Conservation (phyloP, 2,888 invertebrate species). For the Eupithecia vulgata region DNA sequence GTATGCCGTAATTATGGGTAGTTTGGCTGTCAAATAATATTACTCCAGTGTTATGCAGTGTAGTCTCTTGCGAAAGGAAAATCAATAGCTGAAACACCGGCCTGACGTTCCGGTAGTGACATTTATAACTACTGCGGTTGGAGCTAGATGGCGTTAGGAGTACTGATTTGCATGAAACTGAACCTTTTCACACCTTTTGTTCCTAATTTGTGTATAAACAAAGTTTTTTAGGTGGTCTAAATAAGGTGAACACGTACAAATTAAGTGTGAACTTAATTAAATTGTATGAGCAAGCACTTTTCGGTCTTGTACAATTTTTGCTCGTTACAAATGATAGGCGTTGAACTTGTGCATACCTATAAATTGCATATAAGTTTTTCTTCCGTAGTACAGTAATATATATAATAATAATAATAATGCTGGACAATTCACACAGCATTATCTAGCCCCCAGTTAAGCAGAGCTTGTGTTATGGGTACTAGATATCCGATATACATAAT, state of each 20-base stretch:
- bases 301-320: not conserved
- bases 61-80: slow-evolving; percentile 66
- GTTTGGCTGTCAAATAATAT: slow-evolving; percentile 46
- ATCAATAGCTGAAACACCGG: slow-evolving; percentile 73
- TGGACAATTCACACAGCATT: too few relatives aligned
- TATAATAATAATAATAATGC: too few relatives aligned
- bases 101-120: slow-evolving; percentile 21
- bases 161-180: not conserved
- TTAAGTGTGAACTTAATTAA: slow-evolving; percentile 1
- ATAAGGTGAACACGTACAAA: not conserved
- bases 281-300: not conserved
- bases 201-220: not conserved
- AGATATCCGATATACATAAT: too few relatives aligned
- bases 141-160: slow-evolving; percentile 37
- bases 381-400: too few relatives aligned
- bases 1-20: slow-evolving; percentile 39
- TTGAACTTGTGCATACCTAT: not conserved
- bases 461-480: too few relatives aligned
- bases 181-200: slow-evolving; percentile 1
- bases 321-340: slow-evolving; percentile 10
- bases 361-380: too few relatives aligned
- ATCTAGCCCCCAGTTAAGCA: too few relatives aligned
- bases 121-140: not conserved
- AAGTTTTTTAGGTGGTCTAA: not conserved
- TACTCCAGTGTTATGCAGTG: slow-evolving; percentile 63